Conservation (phyloP, 2,888 invertebrate genomes). For the Eristalis tenax region DNA sequence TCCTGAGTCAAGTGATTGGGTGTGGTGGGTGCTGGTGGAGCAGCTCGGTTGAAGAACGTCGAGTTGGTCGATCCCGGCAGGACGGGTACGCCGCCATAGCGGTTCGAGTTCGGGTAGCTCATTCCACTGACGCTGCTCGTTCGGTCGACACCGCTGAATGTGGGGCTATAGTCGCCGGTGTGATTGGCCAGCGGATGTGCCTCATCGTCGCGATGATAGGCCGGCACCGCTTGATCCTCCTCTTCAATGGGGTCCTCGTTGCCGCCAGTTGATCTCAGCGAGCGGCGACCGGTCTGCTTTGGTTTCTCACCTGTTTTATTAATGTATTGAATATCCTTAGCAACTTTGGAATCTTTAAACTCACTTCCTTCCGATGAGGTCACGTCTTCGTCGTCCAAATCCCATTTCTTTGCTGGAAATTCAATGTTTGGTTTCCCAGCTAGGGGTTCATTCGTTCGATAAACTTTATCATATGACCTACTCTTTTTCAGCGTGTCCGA, state of each 20-base stretch:
- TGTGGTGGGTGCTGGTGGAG: constrained; percentile 72
- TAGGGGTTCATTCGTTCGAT: constrained; percentile 92
- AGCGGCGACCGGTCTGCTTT: constrained; percentile 84
- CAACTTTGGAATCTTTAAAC: constrained; percentile 84
- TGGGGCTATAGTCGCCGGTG: constrained; percentile 79
- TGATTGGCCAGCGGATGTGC: constrained; percentile 23
- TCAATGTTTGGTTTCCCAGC: constrained; percentile 87
- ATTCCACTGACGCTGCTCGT: constrained; percentile 78
- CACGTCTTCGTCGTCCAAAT: constrained; percentile 86
- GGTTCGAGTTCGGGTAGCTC: constrained; percentile 78
- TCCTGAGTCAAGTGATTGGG: constrained; percentile 77
- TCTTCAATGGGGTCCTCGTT: constrained; percentile 76
- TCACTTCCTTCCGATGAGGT: constrained; percentile 85
- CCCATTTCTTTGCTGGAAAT: constrained; percentile 91
- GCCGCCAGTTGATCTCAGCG: constrained; percentile 82
- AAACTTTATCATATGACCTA: constrained; percentile 90
- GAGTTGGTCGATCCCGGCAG: constrained; percentile 76
- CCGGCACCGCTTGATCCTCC: constrained; percentile 69
- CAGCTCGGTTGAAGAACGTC: constrained; percentile 77
- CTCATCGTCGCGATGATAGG: constrained; percentile 49
- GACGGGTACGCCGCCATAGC: constrained; percentile 80
- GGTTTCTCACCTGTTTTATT: constrained; percentile 82
- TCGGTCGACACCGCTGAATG: constrained; percentile 80
- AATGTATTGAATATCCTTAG: constrained; percentile 85
- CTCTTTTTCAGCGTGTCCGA: constrained; percentile 85